Percentiles rank a stretch among this genome's conserved stretches.
These are phyloP conservation scores for Coecobrya sp. DNA, from an alignment of 2,888 invertebrate genomes.

Conservation along the genomic window DNA sequence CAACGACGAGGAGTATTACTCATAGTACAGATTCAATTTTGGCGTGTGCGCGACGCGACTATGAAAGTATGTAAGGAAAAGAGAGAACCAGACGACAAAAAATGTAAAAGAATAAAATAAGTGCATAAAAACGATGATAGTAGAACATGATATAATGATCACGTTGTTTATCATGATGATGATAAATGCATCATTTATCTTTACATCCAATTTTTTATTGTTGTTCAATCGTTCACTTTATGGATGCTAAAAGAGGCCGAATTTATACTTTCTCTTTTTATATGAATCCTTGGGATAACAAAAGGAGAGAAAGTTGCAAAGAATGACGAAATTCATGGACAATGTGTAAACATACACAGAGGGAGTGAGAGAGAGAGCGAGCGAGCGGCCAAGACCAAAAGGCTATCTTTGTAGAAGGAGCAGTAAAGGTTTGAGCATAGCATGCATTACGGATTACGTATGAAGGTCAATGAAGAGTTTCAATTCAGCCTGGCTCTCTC, in stretches of 20 bases:
- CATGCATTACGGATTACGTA: conserved; percentile 18
- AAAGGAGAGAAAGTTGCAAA: background rate
- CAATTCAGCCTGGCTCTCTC: conserved; percentile 50
- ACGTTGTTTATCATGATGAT: background rate
- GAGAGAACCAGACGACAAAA: background rate
- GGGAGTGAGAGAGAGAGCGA: background rate
- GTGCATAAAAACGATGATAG: background rate
- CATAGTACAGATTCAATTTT: background rate
- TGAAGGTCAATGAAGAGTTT: conserved; percentile 72
- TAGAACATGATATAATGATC: background rate
- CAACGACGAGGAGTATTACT: background rate
- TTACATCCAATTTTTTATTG: background rate
- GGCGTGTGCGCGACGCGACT: background rate
- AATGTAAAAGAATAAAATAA: background rate
- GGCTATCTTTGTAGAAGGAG: background rate
- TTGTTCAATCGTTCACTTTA: conserved; percentile 9
- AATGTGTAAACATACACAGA: background rate
- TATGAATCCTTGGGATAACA: background rate
- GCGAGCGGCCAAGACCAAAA: background rate
- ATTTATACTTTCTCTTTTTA: background rate
- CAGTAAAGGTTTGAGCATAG: background rate
- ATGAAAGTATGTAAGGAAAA: background rate
- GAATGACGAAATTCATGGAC: conserved; percentile 21
- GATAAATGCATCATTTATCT: background rate
- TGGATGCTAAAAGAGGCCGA: conserved; percentile 11